Percentiles rank a stretch among this genome's conserved stretches.
Evolutionary conservation across 2,113 vertebrate species (phyloP).

Genomic region (Eublepharis macularius): DNA sequence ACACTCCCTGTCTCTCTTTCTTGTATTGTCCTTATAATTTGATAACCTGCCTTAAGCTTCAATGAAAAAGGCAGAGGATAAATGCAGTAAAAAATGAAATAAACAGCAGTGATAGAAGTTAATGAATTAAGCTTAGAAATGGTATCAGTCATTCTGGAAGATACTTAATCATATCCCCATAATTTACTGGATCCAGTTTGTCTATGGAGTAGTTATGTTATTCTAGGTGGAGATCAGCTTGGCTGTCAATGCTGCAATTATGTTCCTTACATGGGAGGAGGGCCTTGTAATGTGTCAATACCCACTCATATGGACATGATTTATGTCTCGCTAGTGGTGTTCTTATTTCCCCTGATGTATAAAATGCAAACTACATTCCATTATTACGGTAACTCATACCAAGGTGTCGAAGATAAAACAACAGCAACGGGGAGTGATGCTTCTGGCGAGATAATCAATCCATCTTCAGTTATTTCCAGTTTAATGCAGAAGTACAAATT

Average conservation of each 20-base stretch:
- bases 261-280: slow-evolving; percentile 15
- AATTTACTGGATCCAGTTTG: slow-evolving; percentile 23
- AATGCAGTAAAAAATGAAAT: too few relatives aligned
- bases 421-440: background rate
- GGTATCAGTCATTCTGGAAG: too few relatives aligned
- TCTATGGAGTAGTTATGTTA: background rate
- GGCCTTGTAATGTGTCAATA: background rate
- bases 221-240: slow-evolving; percentile 29
- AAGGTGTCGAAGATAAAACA: background rate
- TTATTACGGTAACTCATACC: background rate
- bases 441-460: background rate
- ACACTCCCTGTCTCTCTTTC: too few relatives aligned
- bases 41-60: too few relatives aligned
- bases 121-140: too few relatives aligned
- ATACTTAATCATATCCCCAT: too few relatives aligned
- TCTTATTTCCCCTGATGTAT: background rate
- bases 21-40: too few relatives aligned
- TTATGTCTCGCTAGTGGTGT: background rate
- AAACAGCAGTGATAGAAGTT: too few relatives aligned
- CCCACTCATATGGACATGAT: background rate
- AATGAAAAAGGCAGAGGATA: too few relatives aligned
- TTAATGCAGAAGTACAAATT: background rate
- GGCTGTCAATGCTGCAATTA: background rate
- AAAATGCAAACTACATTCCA: background rate
- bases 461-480: background rate